Base-by-base conservation (phyloP, 2,888 invertebrate genomes). In the Drosophila percnosoma region DNA sequence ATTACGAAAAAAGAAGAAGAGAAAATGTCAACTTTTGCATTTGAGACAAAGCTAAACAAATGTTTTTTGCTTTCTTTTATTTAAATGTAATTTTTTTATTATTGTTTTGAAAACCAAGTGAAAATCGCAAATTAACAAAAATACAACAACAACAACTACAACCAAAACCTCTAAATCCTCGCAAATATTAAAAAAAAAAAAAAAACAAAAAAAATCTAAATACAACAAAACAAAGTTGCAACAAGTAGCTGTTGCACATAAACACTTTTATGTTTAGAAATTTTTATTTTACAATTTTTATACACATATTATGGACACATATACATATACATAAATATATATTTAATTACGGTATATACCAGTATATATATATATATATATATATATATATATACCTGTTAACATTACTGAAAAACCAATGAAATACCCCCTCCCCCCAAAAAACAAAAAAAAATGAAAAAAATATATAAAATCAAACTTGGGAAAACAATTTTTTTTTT, bases 101-200 rank as follows among this genome's bases (percentile, higher is more conserved):
- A 54, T 29, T n/a, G 13, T 54, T 27, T 27, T 62, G 51, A 18
- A 62, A 75, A 64, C 64, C 61, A 80, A 80, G 62, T 68, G 63
- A 70, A 76, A 71, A 45, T 15, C 24, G 70, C 64, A 58, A 59
- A 68, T 61, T 29, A 67, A 60, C 15, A 49, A 61, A 59, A 65
- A 61, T 51, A 68, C 52, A 68, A 68, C 52, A 68, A 77, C 29
- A 29, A 29, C 29, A 29, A 29, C 29, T 51, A 64, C 78, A 83
- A 89, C 90, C 89, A 90, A 90, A 89, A 90, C 85, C 89, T 85
- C 83, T 80, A 82, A 86, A 88, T 84, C 89, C 89, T 89, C 89
- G 89, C 89, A 90, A 87, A 74, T 73, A 78, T 83, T 59, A 64
- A 27, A 66, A 31, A 59, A 58, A 58, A 65, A 57, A 66, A 27